phyloP scores from a whole-genome alignment of 2,797 vertebrate species.

The Anniella stebbinsi region DNA sequence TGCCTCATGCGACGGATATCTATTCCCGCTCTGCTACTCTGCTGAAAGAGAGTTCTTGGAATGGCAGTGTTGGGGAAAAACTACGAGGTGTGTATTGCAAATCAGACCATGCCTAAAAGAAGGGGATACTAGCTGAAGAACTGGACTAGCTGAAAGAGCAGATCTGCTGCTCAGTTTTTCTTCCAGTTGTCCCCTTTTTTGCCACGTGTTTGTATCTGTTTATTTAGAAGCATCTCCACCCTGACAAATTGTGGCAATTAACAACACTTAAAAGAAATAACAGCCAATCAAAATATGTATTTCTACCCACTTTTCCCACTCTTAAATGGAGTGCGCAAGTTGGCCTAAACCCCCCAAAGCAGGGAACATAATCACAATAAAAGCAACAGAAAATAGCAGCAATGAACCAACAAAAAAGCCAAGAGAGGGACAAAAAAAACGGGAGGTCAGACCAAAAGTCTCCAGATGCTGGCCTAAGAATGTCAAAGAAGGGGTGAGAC shows the following conservation, averaged over 20 bases:
- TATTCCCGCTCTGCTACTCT: slow-evolving; percentile 92
- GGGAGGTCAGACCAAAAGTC: background rate
- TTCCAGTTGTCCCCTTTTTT: background rate
- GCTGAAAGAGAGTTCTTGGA: slow-evolving; percentile 95
- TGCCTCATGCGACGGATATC: slow-evolving; percentile 96
- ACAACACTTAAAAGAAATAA: background rate
- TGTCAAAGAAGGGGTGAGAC: background rate
- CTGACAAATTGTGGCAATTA: background rate
- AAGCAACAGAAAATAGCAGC: background rate
- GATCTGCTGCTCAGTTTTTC: background rate
- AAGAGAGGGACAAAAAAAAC: background rate
- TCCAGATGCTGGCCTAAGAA: background rate
- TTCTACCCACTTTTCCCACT: background rate
- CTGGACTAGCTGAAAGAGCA: background rate
- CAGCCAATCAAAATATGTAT: background rate
- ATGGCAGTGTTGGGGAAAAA: slow-evolving; percentile 93
- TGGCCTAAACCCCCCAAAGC: background rate
- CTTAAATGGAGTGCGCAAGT: background rate
- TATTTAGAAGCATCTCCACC: background rate
- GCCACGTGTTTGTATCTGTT: background rate
- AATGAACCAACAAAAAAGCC: background rate
- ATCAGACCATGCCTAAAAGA: background rate
- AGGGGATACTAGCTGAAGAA: background rate
- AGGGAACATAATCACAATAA: background rate
- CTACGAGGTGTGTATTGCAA: slow-evolving; percentile 84